Conservation (phyloP, 2,888 invertebrate genomes). For the Caenorhabditis auriculariae region DNA sequence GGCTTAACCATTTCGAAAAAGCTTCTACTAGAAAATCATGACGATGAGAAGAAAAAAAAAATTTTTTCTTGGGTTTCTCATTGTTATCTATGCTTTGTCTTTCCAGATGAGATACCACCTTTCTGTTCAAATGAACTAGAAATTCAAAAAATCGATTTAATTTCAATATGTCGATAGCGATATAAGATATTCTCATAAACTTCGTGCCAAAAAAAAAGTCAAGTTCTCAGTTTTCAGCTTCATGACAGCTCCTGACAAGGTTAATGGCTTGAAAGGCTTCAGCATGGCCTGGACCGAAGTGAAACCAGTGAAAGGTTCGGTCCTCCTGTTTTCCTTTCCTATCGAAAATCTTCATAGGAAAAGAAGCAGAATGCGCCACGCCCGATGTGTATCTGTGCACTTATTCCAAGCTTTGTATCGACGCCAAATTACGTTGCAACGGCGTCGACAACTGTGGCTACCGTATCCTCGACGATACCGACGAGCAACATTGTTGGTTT, state of each 20-base stretch:
- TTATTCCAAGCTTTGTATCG: slow-evolving; percentile 78
- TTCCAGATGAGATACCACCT: no score
- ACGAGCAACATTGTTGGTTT: slow-evolving; percentile 70
- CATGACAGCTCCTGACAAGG: slow-evolving; percentile 59
- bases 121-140: no score
- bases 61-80: no score
- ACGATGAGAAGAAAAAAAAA: no score
- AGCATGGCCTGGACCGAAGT: slow-evolving; percentile 63
- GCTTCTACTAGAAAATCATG: no score
- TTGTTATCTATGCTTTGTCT: no score
- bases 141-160: no score
- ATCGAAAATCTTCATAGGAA: not conserved
- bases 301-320: slow-evolving; percentile 2
- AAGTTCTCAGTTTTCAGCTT: slow-evolving; percentile 46
- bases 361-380: slow-evolving; percentile 66
- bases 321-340: not conserved
- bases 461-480: slow-evolving; percentile 71
- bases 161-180: no score
- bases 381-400: slow-evolving; percentile 72
- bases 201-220: not conserved
- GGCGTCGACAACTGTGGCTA: slow-evolving; percentile 77
- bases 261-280: slow-evolving; percentile 62
- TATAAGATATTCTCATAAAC: no score
- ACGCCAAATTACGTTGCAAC: slow-evolving; percentile 71
- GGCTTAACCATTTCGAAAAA: no score